Evolutionary conservation across 2,888 invertebrate species (phyloP).

Genomic region (Oxyteleia sp.): DNA sequence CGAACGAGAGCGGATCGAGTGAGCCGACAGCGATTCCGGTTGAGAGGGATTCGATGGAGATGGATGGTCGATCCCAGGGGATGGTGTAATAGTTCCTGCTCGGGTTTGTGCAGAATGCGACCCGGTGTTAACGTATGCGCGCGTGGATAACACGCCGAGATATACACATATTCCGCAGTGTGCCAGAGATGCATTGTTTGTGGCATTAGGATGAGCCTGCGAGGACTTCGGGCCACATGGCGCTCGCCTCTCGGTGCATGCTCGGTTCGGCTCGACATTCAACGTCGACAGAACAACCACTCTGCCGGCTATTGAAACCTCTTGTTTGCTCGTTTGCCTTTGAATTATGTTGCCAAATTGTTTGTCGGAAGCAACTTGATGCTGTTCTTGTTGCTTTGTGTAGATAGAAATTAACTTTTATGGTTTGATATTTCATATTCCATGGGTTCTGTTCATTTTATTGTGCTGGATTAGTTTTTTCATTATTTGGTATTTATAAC

Average conservation of each 20-base stretch:
- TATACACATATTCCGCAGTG: slow-evolving; percentile 40
- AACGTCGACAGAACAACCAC: slow-evolving; percentile 43
- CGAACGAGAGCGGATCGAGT: slow-evolving; percentile 77
- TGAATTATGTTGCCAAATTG: slow-evolving; percentile 48
- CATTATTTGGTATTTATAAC: too few relatives aligned
- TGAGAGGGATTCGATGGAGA: slow-evolving; percentile 87
- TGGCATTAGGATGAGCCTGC: slow-evolving; percentile 86
- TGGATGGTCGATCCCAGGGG: slow-evolving; percentile 85
- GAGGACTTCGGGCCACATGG: slow-evolving; percentile 86
- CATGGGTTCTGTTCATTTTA: too few relatives aligned
- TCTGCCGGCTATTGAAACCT: slow-evolving; percentile 32
- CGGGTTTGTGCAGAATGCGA: slow-evolving; percentile 46
- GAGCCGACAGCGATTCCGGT: slow-evolving; percentile 82
- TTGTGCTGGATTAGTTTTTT: too few relatives aligned
- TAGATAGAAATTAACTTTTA: slow-evolving; percentile 16
- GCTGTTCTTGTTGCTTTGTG: not conserved
- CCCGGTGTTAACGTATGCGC: slow-evolving; percentile 57
- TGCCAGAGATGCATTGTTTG: slow-evolving; percentile 80
- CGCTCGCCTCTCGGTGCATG: slow-evolving; percentile 70
- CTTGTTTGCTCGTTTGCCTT: slow-evolving; percentile 53
- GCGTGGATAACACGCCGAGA: slow-evolving; percentile 23
- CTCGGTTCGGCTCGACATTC: slow-evolving; percentile 42
- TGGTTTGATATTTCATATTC: slow-evolving; percentile 2
- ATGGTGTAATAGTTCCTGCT: slow-evolving; percentile 83
- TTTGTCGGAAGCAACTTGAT: slow-evolving; percentile 14